Percentiles rank a stretch among this genome's conserved stretches.
Conservation (phyloP, 2,888 invertebrate genomes). For the Himalopsyche kuldschensis region DNA sequence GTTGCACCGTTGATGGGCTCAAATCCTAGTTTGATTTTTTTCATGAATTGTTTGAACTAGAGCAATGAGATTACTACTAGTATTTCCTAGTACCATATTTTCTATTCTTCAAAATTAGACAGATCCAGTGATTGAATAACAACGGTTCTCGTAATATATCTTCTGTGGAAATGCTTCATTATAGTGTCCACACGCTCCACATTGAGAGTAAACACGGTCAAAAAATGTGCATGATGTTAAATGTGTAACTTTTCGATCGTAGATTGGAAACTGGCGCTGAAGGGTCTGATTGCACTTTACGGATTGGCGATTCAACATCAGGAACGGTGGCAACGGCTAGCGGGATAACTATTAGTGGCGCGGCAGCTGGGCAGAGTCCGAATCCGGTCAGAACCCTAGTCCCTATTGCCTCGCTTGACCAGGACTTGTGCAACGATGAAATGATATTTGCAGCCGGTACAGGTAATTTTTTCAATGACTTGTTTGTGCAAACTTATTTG, state of each 20-base stretch:
- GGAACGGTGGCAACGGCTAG: background rate
- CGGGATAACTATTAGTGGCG: background rate
- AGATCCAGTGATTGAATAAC: no score
- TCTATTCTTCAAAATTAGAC: no score
- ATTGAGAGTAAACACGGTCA: no score
- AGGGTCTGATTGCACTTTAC: conserved; percentile 18
- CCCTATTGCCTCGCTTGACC: conserved; percentile 69
- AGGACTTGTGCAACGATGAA: conserved; percentile 70
- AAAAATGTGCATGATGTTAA: background rate
- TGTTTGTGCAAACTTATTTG: background rate
- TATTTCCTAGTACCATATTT: no score
- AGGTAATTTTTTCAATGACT: conserved; percentile 41
- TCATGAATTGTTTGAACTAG: no score
- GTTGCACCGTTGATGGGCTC: no score
- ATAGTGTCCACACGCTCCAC: no score
- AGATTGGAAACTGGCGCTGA: conserved; percentile 18
- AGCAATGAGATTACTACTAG: no score
- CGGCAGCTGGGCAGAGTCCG: background rate
- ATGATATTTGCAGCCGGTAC: conserved; percentile 64
- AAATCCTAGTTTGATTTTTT: no score
- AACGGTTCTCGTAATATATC: no score
- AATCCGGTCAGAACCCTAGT: conserved; percentile 48
- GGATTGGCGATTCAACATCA: conserved; percentile 44
- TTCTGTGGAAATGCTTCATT: no score
- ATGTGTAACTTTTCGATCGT: background rate